Evolutionary conservation across 2,888 invertebrate species (phyloP), one percentile per base, ranked within the genome.

Genomic region (Conops quadrifasciatus): DNA sequence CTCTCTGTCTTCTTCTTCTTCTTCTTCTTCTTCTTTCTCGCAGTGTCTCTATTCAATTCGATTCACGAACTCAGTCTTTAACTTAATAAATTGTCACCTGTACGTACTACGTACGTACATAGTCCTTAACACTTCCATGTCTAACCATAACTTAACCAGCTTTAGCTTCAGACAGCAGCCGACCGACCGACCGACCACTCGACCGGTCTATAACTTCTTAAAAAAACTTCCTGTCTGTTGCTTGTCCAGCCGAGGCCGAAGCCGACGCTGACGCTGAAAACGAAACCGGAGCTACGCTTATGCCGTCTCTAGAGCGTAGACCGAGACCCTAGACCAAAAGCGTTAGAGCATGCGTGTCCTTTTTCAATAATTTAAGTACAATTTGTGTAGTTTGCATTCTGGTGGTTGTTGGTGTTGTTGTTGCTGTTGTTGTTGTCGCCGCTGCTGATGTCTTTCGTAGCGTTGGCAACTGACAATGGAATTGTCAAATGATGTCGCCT

Each of bases 311-410:
- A 36, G 36, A 36, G 36, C 36, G 36, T 36, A 36, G 4, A 36
- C 9, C 36, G 9, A 7, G n/a, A n/a, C n/a, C n/a, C n/a, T n/a
- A n/a, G n/a, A n/a, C n/a, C n/a, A n/a, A n/a, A n/a, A n/a, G n/a
- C n/a, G n/a, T n/a, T n/a, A n/a, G 21, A 13, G 59, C 67, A 67
- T 67, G 67, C 67, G 67, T 59, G 67, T 67, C 58, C 67, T 67
- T 59, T 59, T 60, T 60, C 67, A 45, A 67, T 67, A 67, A 67
- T 58, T 67, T 60, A 47, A 47, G 13, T 26, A 26, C 7, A 59
- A 49, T 19, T 60, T 59, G 45, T 67, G 67, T 30, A 21, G 45
- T 51, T 43, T 45, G 2, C 47, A 26, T 15, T n/a, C n/a, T 43
- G 16, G 19, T 56, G 24, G 16, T 56, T 24, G 16, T 26, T 24